phyloP scores from a whole-genome alignment of 2,113 vertebrate genomes.

The Mustelus asterias region DNA sequence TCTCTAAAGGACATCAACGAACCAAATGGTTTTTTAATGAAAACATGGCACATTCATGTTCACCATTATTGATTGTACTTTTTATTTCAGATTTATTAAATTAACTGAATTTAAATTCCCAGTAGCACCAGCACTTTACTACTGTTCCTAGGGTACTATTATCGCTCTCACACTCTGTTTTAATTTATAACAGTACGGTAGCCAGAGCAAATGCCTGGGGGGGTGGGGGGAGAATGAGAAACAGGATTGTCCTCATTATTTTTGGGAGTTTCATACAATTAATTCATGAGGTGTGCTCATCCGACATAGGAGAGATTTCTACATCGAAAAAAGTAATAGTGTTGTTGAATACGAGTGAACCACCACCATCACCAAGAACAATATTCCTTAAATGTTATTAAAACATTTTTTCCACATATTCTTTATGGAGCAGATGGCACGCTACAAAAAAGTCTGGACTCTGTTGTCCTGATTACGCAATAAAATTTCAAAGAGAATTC shows the following conservation, averaged over 20 bases:
- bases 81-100: neutral
- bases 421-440: slow-evolving; percentile 1
- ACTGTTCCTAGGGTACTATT: neutral
- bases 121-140: neutral
- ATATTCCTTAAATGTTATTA: slow-evolving; percentile 4
- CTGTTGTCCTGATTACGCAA: slow-evolving; percentile 1
- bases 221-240: neutral
- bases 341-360: neutral
- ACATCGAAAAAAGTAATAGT: neutral
- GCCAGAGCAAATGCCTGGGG: neutral
- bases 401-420: neutral
- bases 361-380: neutral
- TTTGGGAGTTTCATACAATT: neutral
- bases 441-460: neutral
- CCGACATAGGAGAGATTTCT: neutral
- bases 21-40: neutral
- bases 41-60: neutral
- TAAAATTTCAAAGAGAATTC: slow-evolving; percentile 29
- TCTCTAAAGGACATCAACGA: neutral
- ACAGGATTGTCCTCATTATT: neutral
- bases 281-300: neutral
- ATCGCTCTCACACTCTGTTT: neutral
- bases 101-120: neutral
- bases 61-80: neutral
- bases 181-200: neutral